Evolutionary conservation across 2,888 invertebrate species (phyloP).

Genomic region (Pristionchus arcanus): DNA sequence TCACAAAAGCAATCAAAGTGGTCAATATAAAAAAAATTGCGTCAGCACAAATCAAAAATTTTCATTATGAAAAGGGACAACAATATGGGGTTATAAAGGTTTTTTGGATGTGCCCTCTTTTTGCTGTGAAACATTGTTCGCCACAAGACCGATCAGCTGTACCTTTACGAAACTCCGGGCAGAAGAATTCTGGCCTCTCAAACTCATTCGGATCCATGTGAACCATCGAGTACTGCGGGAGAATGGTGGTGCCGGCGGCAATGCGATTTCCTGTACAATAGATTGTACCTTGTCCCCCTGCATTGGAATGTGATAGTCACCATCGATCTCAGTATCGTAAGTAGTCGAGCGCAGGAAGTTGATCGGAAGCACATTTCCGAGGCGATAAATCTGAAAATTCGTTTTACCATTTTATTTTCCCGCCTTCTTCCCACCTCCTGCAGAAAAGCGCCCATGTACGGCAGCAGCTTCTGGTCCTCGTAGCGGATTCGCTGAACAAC

Average conservation of each 20-base stretch:
- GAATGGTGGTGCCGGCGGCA: neutral
- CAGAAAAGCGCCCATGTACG: neutral
- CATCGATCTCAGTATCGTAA: neutral
- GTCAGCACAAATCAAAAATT: too few species aligned
- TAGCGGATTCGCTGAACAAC: neutral
- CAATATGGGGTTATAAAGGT: too few species aligned
- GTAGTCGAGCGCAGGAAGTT: neutral
- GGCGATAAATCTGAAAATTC: neutral
- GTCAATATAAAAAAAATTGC: too few species aligned
- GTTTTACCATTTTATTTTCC: neutral
- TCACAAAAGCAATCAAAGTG: too few species aligned
- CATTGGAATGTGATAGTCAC: neutral
- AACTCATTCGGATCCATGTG: neutral
- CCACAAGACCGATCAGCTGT: too few species aligned
- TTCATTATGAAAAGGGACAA: too few species aligned
- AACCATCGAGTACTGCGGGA: neutral
- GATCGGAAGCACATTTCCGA: neutral
- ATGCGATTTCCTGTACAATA: neutral
- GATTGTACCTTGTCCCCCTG: neutral
- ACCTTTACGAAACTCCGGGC: constrained; percentile 1
- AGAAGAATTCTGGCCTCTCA: neutral
- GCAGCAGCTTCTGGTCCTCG: neutral
- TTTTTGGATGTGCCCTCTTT: too few species aligned
- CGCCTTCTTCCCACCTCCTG: neutral
- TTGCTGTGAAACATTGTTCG: too few species aligned